phyloP scores from a whole-genome alignment of 2,797 vertebrate species.

The Sebastes hopkinsi region DNA sequence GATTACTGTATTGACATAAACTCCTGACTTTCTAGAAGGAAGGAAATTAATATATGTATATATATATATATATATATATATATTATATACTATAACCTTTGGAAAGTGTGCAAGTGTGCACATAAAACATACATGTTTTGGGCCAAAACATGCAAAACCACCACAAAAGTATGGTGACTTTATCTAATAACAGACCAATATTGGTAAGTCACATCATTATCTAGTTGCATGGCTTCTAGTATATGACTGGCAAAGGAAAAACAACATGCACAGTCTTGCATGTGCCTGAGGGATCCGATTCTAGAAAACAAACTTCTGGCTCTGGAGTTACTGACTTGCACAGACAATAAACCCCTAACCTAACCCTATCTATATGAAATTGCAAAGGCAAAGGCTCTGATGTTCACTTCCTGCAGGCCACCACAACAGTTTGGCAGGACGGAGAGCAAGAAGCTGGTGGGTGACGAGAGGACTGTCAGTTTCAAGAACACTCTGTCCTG shows the following conservation, averaged over 20 bases:
- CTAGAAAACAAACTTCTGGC: not conserved
- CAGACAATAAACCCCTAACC: not conserved
- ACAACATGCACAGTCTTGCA: conserved; percentile 26
- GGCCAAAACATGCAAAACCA: not conserved
- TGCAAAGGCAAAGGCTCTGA: not conserved
- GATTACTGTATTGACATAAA: not conserved
- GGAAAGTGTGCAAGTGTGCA: not conserved
- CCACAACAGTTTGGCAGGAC: not conserved
- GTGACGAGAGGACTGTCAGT: conserved; percentile 18
- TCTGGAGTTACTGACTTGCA: not conserved
- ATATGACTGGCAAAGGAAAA: not conserved
- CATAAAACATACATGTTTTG: not conserved
- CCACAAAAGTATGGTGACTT: not conserved
- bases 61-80: too few relatives aligned
- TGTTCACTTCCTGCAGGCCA: not conserved
- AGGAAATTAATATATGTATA: not conserved
- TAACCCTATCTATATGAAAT: not conserved
- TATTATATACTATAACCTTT: not conserved
- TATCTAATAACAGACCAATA: not conserved
- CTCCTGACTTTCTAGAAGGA: not conserved
- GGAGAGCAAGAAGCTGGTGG: not conserved
- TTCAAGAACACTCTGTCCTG: conserved; percentile 52
- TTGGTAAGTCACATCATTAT: not conserved
- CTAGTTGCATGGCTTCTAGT: not conserved
- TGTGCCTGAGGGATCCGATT: conserved; percentile 17